Percentiles rank a stretch among this genome's conserved stretches.
Conservation (phyloP, 2,797 vertebrate genomes). For the Rhincodon typus region DNA sequence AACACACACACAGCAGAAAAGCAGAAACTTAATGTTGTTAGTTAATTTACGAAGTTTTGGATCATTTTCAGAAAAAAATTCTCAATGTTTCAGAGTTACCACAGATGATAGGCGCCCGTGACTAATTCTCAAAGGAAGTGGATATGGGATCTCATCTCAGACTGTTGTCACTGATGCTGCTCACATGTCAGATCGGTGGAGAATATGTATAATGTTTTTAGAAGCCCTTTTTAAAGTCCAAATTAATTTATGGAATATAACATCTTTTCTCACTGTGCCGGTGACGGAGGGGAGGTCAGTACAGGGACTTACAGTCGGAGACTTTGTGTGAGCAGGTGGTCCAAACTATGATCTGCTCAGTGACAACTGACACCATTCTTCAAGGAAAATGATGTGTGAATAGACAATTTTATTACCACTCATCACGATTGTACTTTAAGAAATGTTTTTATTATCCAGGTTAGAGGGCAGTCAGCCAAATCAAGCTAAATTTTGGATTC, state of each 20-base stretch:
- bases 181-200: neutral
- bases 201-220: neutral
- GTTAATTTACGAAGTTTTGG: neutral
- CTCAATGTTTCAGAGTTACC: neutral
- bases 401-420: neutral
- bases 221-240: neutral
- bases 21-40: neutral
- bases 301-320: neutral
- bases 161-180: neutral
- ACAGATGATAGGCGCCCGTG: neutral
- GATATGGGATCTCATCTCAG: neutral
- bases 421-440: neutral
- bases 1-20: neutral
- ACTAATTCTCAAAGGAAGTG: neutral
- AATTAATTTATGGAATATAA: neutral
- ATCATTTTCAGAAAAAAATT: neutral
- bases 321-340: neutral
- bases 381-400: neutral
- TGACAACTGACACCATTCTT: neutral
- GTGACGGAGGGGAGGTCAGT: rapidly evolving
- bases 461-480: neutral
- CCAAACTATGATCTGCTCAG: rapidly evolving
- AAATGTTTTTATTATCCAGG: neutral
- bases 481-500: neutral
- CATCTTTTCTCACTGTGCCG: neutral